A percentile compares a stretch with the other conserved stretches of the same genome.
Evolutionary conservation across 2,113 vertebrate species (phyloP).

Genomic region (Heterochromis multidens): DNA sequence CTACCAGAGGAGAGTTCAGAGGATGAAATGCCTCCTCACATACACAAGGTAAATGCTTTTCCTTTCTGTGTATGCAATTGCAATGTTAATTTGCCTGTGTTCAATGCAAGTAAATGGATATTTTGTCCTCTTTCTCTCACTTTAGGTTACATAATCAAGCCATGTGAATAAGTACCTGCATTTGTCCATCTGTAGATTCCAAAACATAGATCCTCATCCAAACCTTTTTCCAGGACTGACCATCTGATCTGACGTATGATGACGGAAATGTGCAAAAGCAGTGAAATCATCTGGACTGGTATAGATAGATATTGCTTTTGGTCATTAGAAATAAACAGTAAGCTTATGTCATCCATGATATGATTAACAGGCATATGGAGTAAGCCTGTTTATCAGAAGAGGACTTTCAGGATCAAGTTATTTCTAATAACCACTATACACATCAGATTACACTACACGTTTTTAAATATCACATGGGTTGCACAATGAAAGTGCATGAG

Average conservation of each 20-base stretch:
- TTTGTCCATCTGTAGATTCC: not conserved
- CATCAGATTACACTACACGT: not conserved
- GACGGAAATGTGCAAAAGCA: not conserved
- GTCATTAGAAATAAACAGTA: not conserved
- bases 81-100: not conserved
- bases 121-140: not conserved
- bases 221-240: not conserved
- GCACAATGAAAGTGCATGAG: not conserved
- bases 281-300: not conserved
- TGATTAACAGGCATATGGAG: not conserved
- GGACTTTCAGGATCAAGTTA: conserved; percentile 18
- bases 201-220: not conserved
- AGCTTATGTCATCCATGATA: not conserved
- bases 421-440: not conserved
- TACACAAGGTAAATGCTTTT: conserved; percentile 83
- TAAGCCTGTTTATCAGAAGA: conserved; percentile 3
- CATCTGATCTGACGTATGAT: not conserved
- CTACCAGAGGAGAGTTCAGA: conserved; percentile 93
- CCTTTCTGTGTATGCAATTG: not conserved
- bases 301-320: not conserved
- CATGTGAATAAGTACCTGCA: not conserved
- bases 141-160: conserved; percentile 57
- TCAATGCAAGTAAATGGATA: not conserved
- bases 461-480: not conserved
- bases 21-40: conserved; percentile 90